Evolutionary conservation across 2,888 invertebrate species (phyloP), one percentile per base, ranked within the genome.

Genomic region (Callinectes sapidus): DNA sequence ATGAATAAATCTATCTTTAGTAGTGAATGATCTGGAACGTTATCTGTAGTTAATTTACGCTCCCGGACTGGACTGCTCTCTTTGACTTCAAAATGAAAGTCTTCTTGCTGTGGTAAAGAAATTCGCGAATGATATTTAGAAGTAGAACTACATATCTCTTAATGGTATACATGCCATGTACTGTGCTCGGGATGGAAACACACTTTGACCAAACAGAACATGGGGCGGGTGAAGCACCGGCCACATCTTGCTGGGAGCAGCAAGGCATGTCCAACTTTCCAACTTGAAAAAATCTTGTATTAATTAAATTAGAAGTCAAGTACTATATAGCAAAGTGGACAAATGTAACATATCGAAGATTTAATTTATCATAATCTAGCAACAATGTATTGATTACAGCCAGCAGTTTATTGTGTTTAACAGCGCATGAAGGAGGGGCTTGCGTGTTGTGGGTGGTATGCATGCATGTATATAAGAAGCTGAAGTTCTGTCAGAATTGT

Each of bases 221-320:
- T 71, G 71, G 71, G 1, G 2, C 13, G 28, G 71, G 71, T n/a
- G 28, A 28, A n/a, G 35, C 32, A 35, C 32, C 35, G 81, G 81
- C 10, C 32, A n/a, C 14, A 81, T 5, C 28, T 77, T 81, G 35
- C 13, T 14, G 77, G 81, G 90, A 35, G 35, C 32, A 54, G 39
- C 55, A 42, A 23, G 87, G 28, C n/a, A 85, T 91, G 91, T 91
- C 66, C 71, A 91, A 87, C 66, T 71, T 87, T 32, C 42, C 71
- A 71, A 91, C 87, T 87, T 87, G 87, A 71, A 87, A 32, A 71
- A 91, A 91, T 77, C 91, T 87, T 91, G 48, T 87, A 91, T 87
- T 91, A 91, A 91, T 91, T 87, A 71, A 91, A 91, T 91, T 87
- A 71, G 85, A 86, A 85, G 42, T 86, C 66, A 71, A 87, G 91